These are phyloP conservation scores for Zaprionus davidi DNA, from an alignment of 1,140 invertebrate genomes.

Conservation along the genomic window DNA sequence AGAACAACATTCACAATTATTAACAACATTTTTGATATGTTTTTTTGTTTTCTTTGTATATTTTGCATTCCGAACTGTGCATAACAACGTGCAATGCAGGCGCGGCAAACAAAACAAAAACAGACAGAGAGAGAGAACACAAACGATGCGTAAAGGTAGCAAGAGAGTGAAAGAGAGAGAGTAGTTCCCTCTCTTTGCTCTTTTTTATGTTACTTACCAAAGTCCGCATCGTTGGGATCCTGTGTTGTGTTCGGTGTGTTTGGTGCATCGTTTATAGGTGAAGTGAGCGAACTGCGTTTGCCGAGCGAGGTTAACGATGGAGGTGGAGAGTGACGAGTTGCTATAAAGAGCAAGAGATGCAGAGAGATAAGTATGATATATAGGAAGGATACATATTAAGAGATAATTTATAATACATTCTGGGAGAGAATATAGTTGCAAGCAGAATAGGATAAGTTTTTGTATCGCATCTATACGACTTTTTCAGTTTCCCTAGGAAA, in stretches of 20 bases:
- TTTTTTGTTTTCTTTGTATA: constrained; percentile 13
- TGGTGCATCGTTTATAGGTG: constrained; percentile 57
- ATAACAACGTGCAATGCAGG: constrained; percentile 42
- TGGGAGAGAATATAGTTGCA: too few relatives aligned
- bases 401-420: too few relatives aligned
- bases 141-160: constrained; percentile 39
- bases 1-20: constrained; percentile 59
- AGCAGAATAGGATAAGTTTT: too few relatives aligned
- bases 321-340: constrained; percentile 65
- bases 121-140: constrained; percentile 17
- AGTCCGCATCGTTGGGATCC: constrained; percentile 61
- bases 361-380: background rate
- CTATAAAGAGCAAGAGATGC: constrained; percentile 23
- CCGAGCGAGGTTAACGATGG: constrained; percentile 9
- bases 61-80: constrained; percentile 41
- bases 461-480: too few relatives aligned
- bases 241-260: constrained; percentile 64
- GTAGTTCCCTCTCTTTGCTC: background rate
- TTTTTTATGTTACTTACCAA: constrained; percentile 59
- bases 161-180: background rate
- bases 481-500: too few relatives aligned
- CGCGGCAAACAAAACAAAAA: constrained; percentile 43
- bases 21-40: constrained; percentile 22
- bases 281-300: constrained; percentile 31
- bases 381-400: background rate